A percentile compares a stretch with the other conserved stretches of the same genome.
Conservation (phyloP, 2,797 vertebrate genomes). For the Cetoscarus ocellatus region DNA sequence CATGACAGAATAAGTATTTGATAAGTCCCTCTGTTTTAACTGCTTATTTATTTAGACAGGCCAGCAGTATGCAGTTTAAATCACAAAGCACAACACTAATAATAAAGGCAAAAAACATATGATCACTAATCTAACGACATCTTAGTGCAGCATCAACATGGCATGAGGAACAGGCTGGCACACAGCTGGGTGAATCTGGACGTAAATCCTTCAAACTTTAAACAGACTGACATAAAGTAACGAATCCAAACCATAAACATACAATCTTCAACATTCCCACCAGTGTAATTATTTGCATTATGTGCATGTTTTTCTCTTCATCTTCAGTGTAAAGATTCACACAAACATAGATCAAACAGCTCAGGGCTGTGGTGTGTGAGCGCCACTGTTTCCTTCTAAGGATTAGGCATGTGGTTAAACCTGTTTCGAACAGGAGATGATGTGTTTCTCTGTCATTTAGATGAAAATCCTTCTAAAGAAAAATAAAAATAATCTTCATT, state of each 20-base stretch:
- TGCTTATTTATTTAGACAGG: conserved; percentile 34
- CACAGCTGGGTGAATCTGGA: conserved; percentile 13
- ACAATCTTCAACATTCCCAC: neutral
- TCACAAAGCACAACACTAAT: neutral
- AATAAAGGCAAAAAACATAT: conserved; percentile 1
- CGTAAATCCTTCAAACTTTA: conserved; percentile 39
- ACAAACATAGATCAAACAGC: conserved; percentile 33
- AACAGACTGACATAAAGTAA: neutral
- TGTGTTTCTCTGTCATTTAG: neutral
- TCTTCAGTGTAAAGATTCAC: conserved; percentile 43
- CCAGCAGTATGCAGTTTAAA: neutral
- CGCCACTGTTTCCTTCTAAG: conserved; percentile 7
- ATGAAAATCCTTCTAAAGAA: conserved; percentile 36
- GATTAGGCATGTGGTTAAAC: conserved; percentile 19
- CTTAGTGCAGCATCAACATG: neutral
- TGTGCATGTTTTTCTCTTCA: conserved; percentile 26
- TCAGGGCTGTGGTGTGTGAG: conserved; percentile 11
- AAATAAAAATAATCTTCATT: conserved; percentile 23
- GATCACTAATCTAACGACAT: conserved; percentile 11
- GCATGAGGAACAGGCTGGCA: conserved; percentile 7
- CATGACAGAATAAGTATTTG: neutral
- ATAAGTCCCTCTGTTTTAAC: neutral
- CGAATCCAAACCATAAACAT: conserved; percentile 2
- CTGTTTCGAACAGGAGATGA: conserved; percentile 19
- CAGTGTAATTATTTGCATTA: neutral